Base-by-base conservation (phyloP, 2,888 invertebrate species). In the Mimumesa dahlbomi region DNA sequence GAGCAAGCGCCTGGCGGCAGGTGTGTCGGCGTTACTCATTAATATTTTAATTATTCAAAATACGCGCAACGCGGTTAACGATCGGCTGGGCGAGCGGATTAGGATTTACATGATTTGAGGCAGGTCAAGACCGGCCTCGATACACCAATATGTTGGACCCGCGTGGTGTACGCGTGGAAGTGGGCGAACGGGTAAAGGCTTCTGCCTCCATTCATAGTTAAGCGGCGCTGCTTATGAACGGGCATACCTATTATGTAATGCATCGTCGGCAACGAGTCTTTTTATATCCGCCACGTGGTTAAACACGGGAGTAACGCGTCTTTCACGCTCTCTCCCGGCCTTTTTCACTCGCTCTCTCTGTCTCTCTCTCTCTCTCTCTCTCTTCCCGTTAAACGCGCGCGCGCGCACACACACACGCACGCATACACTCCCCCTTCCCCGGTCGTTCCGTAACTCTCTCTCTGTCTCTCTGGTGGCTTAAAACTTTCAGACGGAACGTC, bases 341-440 rank as follows among this genome's bases (percentile, higher is more conserved):
- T 13, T 4, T 11, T 36, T 36, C 48, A 50, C 54, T 49, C 63
- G n/a, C 67, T 45, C 56, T 59, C 36, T 22, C 21, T 43, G 52
- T 9, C 16, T 13, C 45, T 13, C 9, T 11, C 42, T 36, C 48
- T 52, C 54, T 49, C 63, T n/a, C 67, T 45, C 56, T 59, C 36
- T 53, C 79, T 68, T 76, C 81, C 79, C 82, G 84, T 79, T 83
- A 84, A 74, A 74, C 79, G 76, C 75, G 79, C 79, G 80, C 77
- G 69, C 73, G 72, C 71, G 70, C 53, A 70, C 66, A 45, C 45
- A 52, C 25, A 25, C 14, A 16, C 2, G 2, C 34, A n/a, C n/a
- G n/a, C n/a, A n/a, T n/a, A n/a, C n/a, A n/a, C n/a, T n/a, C n/a
- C n/a, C n/a, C n/a, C n/a, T n/a, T n/a, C n/a, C n/a, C n/a, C n/a